Evolutionary conservation across 2,797 vertebrate genomes (phyloP).

Genomic region (Pseudochirops corinnae): DNA sequence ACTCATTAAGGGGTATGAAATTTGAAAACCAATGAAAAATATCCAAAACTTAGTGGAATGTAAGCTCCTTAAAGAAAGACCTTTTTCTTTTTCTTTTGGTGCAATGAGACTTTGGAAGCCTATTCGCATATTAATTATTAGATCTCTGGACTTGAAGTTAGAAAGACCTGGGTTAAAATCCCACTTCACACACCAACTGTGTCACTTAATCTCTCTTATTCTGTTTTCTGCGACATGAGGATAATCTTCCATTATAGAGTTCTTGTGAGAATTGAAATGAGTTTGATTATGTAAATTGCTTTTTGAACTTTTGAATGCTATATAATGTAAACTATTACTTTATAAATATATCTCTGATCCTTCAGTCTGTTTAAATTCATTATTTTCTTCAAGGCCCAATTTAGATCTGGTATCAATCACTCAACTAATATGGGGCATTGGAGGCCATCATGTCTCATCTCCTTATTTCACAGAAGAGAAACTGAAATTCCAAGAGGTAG

Average conservation of each 20-base stretch:
- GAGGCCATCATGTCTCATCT: background rate
- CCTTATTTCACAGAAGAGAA: background rate
- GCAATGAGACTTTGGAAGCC: background rate
- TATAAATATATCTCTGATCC: too few species aligned
- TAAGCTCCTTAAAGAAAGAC: background rate
- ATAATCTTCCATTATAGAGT: too few species aligned
- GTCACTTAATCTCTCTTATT: too few species aligned
- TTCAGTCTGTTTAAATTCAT: background rate
- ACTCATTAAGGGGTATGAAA: background rate
- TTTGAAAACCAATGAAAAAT: background rate
- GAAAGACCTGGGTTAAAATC: background rate
- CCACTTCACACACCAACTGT: too few species aligned
- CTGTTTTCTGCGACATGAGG: too few species aligned
- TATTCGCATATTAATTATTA: background rate
- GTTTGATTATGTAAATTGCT: too few species aligned
- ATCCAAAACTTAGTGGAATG: background rate
- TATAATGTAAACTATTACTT: too few species aligned
- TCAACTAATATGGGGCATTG: background rate
- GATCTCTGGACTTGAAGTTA: background rate
- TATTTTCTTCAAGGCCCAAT: background rate
- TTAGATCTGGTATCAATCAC: background rate
- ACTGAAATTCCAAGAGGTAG: background rate
- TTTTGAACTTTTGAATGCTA: too few species aligned
- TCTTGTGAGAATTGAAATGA: too few species aligned
- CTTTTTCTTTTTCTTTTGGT: background rate